Percentiles rank a stretch among this genome's conserved stretches.
Evolutionary conservation across 2,113 vertebrate genomes (phyloP).

Genomic region (Heloderma charlesbogerti): DNA sequence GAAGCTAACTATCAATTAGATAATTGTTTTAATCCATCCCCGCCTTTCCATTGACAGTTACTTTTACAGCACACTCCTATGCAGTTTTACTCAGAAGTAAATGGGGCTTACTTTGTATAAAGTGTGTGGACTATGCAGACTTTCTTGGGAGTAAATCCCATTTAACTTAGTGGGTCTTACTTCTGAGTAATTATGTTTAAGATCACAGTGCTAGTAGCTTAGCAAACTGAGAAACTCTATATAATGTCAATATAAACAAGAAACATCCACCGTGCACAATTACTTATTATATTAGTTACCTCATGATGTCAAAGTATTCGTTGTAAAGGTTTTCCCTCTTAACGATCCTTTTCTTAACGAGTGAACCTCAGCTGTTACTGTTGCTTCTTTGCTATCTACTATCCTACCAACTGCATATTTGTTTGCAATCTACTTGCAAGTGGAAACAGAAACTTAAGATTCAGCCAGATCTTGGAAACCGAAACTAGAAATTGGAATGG

Average conservation of each 20-base stretch:
- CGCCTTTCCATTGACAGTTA: too few relatives aligned
- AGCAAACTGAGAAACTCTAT: not conserved
- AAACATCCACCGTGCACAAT: not conserved
- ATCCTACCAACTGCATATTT: not conserved
- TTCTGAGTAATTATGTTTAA: not conserved
- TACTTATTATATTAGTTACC: not conserved
- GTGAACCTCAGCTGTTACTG: not conserved
- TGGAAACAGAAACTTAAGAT: not conserved
- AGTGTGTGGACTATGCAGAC: too few relatives aligned
- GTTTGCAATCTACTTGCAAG: not conserved
- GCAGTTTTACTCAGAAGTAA: too few relatives aligned
- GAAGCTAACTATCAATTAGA: not conserved
- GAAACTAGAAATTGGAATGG: not conserved
- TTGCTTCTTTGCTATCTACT: not conserved
- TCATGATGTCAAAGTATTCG: not conserved
- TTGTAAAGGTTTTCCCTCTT: not conserved
- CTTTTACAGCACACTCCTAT: too few relatives aligned
- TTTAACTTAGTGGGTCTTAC: not conserved
- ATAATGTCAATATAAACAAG: not conserved
- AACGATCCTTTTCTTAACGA: not conserved
- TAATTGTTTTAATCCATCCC: not conserved
- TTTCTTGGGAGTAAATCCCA: not conserved
- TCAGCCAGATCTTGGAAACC: not conserved
- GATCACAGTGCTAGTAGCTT: not conserved
- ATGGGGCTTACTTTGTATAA: too few relatives aligned